Evolutionary conservation across 1,140 invertebrate species (phyloP).

Genomic region (Harpegnathos saltator): DNA sequence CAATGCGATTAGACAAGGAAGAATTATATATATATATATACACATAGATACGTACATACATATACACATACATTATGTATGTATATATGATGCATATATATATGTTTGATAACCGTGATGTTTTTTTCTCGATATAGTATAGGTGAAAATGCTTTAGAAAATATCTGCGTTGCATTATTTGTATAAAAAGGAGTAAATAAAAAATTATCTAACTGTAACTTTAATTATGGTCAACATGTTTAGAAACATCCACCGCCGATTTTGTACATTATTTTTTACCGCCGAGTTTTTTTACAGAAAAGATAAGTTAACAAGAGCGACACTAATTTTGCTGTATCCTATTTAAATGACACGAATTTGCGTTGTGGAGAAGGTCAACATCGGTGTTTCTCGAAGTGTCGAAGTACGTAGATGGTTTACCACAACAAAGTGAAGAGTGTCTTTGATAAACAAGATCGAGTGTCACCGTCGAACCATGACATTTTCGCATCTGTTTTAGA

Average conservation of each 20-base stretch:
- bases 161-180: slow-evolving; percentile 75
- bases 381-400: neutral
- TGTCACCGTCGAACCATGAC: neutral
- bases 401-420: neutral
- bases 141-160: slow-evolving; percentile 72
- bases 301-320: too few species aligned
- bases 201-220: slow-evolving; percentile 65
- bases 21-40: slow-evolving; percentile 32
- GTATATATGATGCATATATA: neutral
- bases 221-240: slow-evolving; percentile 30
- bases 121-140: slow-evolving; percentile 67
- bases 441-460: neutral
- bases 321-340: neutral
- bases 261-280: too few species aligned
- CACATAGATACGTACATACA: too few species aligned
- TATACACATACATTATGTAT: too few species aligned
- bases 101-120: slow-evolving; percentile 59
- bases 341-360: neutral
- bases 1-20: slow-evolving; percentile 47
- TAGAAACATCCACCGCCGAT: too few species aligned
- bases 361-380: slow-evolving; percentile 8
- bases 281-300: too few species aligned
- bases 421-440: slow-evolving; percentile 15
- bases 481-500: neutral
- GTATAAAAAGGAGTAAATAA: slow-evolving; percentile 75